Percentiles rank a stretch among this genome's conserved stretches.
Conservation (phyloP, 2,888 invertebrate species). For the Beris chalybata region DNA sequence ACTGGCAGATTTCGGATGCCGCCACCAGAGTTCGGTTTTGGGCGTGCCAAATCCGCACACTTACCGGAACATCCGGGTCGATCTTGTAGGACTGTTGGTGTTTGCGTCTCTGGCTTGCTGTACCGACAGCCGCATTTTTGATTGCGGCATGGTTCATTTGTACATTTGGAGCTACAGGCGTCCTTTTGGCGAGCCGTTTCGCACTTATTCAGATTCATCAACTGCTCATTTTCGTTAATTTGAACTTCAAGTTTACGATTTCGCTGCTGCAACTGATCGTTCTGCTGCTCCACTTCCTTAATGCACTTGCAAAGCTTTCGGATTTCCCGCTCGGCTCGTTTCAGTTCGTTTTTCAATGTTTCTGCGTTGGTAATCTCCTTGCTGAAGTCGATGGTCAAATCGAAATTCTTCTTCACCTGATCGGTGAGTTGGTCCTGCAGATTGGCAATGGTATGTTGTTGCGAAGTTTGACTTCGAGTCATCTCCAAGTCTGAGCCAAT, state of each 20-base stretch:
- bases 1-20: too few relatives aligned
- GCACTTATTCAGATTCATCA: background rate
- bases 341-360: constrained; percentile 1
- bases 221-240: background rate
- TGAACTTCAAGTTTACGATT: background rate
- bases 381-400: constrained; percentile 11
- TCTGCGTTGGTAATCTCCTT: constrained; percentile 7
- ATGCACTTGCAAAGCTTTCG: constrained; percentile 21
- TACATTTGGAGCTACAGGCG: too few relatives aligned
- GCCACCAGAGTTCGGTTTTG: too few relatives aligned
- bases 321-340: constrained; percentile 9
- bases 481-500: background rate
- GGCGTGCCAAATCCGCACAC: too few relatives aligned
- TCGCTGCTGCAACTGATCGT: background rate
- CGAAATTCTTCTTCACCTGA: constrained; percentile 1
- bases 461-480: background rate
- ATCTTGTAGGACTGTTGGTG: too few relatives aligned
- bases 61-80: too few relatives aligned
- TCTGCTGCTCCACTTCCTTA: constrained; percentile 12
- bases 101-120: too few relatives aligned
- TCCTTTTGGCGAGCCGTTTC: too few relatives aligned
- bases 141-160: too few relatives aligned
- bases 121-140: too few relatives aligned
- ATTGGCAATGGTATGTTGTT: background rate
- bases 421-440: background rate